A percentile compares a stretch with the other conserved stretches of the same genome.
Evolutionary conservation across 1,140 invertebrate species (phyloP).

Genomic region (Antheraea mylitta): DNA sequence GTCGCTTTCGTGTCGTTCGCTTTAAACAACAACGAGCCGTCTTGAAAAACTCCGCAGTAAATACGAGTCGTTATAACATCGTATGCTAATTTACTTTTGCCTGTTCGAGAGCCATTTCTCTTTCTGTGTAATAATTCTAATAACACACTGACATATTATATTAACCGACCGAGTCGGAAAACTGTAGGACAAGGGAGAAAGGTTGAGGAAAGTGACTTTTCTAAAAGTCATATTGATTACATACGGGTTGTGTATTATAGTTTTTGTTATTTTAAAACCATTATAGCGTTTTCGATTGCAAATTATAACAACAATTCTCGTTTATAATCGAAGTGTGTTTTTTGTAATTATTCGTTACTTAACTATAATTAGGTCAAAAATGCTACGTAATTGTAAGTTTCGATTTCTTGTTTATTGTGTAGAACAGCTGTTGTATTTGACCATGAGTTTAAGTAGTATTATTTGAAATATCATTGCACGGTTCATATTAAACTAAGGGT

Average conservation of each 20-base stretch:
- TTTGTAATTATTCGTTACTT: not conserved
- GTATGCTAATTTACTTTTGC: constrained; percentile 25
- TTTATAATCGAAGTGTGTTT: not conserved
- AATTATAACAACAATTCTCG: not conserved
- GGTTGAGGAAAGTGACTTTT: not conserved
- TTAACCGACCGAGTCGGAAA: not conserved
- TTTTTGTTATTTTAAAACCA: not conserved
- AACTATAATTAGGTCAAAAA: not conserved
- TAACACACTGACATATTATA: constrained; percentile 8
- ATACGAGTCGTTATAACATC: constrained; percentile 15
- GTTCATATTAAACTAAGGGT: not conserved
- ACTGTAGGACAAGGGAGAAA: not conserved
- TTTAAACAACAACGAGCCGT: constrained; percentile 4
- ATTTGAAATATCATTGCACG: not conserved
- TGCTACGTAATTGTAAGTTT: not conserved
- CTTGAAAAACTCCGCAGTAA: constrained; percentile 27
- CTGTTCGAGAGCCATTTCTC: constrained; percentile 24
- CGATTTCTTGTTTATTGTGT: too few species aligned
- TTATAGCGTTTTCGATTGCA: not conserved
- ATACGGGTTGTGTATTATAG: not conserved
- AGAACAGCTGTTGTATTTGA: not conserved
- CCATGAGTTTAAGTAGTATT: not conserved
- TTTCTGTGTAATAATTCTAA: constrained; percentile 7
- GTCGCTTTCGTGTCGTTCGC: constrained; percentile 14
- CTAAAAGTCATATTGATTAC: not conserved